Evolutionary conservation across 2,797 vertebrate species (phyloP).

Genomic region (Acanthiza pusilla): DNA sequence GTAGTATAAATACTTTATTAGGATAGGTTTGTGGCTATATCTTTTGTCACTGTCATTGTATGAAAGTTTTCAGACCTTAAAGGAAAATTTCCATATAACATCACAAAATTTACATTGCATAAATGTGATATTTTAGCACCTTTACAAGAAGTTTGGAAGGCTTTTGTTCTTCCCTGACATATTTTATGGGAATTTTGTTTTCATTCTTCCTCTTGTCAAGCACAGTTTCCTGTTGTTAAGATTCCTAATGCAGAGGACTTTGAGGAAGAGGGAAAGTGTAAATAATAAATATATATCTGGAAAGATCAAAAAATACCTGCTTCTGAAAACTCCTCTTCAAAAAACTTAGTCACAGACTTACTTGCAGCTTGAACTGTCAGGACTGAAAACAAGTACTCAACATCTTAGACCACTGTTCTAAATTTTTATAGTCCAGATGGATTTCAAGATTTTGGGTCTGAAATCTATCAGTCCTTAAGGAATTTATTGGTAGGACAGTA

Average conservation of each 20-base stretch:
- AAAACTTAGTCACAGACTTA: background rate
- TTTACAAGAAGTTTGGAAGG: background rate
- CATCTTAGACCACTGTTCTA: background rate
- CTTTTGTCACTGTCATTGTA: background rate
- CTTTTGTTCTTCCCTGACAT: background rate
- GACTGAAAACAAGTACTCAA: background rate
- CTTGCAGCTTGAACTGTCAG: background rate
- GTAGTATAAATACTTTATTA: background rate
- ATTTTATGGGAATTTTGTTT: background rate
- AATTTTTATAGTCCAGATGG: background rate
- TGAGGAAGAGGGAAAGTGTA: background rate
- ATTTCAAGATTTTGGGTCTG: background rate
- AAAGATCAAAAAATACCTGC: background rate
- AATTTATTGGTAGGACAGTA: background rate
- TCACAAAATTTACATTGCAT: background rate
- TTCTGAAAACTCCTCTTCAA: background rate
- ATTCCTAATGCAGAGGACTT: background rate
- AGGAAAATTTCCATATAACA: background rate
- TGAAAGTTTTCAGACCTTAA: background rate
- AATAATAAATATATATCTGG: background rate
- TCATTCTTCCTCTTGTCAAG: background rate
- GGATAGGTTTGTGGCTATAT: background rate
- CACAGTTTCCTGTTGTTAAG: background rate
- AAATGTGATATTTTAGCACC: background rate
- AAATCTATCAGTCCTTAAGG: background rate